phyloP scores from a whole-genome alignment of 2,888 invertebrate species.

The Plusia festucae region DNA sequence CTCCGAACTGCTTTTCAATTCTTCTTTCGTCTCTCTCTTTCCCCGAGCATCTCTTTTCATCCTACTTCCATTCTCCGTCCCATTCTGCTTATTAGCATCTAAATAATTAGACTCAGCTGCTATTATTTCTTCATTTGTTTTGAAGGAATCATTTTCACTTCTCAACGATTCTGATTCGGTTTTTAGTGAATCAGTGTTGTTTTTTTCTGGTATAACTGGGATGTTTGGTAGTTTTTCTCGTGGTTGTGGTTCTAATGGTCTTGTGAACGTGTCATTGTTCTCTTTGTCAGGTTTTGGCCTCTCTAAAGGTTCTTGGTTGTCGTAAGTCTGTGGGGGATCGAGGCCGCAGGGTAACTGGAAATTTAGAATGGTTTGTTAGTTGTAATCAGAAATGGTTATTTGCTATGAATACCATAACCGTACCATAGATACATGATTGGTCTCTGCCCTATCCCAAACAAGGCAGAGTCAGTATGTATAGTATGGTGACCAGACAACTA shows the following conservation, averaged over 20 bases:
- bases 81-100: constrained; percentile 74
- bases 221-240: constrained; percentile 75
- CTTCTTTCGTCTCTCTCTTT: constrained; percentile 73
- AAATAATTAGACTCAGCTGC: constrained; percentile 73
- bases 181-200: constrained; percentile 71
- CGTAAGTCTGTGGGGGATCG: constrained; percentile 80
- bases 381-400: background rate
- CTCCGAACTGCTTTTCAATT: constrained; percentile 71
- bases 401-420: no score
- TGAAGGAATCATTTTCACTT: constrained; percentile 72
- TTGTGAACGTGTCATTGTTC: constrained; percentile 75
- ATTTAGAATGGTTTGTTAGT: background rate
- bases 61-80: constrained; percentile 65
- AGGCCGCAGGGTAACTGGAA: constrained; percentile 81
- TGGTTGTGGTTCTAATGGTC: constrained; percentile 67
- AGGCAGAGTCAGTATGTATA: no score
- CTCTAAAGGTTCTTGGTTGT: constrained; percentile 81
- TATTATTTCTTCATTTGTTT: constrained; percentile 74
- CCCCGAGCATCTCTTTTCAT: constrained; percentile 56
- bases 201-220: constrained; percentile 75
- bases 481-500: no score
- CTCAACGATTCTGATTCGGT: constrained; percentile 38
- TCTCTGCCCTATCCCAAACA: no score
- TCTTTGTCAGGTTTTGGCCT: constrained; percentile 77
- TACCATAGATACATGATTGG: no score